Evolutionary conservation across 2,113 vertebrate species (phyloP), one percentile per base, ranked within the genome.

Genomic region (Galeopterus variegatus): DNA sequence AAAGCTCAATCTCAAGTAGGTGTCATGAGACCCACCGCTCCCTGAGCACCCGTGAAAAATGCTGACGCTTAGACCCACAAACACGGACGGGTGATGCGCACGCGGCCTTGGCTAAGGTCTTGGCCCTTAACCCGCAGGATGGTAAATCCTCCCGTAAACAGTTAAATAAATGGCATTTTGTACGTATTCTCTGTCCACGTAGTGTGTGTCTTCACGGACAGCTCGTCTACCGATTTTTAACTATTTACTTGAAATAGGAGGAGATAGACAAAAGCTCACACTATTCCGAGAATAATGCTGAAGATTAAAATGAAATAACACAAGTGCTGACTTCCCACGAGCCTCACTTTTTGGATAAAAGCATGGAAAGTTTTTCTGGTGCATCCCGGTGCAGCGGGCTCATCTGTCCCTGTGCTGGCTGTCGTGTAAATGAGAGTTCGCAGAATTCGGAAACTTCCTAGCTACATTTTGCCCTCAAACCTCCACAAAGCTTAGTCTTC

Each of bases 221-320:
- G 76, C 58, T 28, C 41, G 11, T 81, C 18, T 58, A 56, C 36
- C 48, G 65, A 24, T 56, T 67, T 73, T 82, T 72, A 62, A 8
- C 14, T 56, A 80, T 95, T 80, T 52, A 64, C 54, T 64, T 88
- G 56, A 90, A 90, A 52, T 50, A 60, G 67, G 45, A 93, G 72
- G 28, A 92, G 48, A 50, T 23, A 81, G 36, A 88, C 45, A 75
- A 0, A 26, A 92, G 28, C 9, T 85, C 60, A 26, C 36, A 8
- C 31, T 80, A 28, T 69, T 10, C 23, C 28, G 56, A 92, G 56
- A 58, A 88, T n/a, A 28, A 87, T 19, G 6, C 18, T 67, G 15
- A 75, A 88, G 31, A 48, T 18, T 31, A 75, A 45, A 50, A 54
- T 1, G 45, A 62, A 62, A 60, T 33, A 26, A 24, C 3, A 4